Evolutionary conservation across 2,888 invertebrate genomes (phyloP).

Genomic region (Prenolepis imparis): DNA sequence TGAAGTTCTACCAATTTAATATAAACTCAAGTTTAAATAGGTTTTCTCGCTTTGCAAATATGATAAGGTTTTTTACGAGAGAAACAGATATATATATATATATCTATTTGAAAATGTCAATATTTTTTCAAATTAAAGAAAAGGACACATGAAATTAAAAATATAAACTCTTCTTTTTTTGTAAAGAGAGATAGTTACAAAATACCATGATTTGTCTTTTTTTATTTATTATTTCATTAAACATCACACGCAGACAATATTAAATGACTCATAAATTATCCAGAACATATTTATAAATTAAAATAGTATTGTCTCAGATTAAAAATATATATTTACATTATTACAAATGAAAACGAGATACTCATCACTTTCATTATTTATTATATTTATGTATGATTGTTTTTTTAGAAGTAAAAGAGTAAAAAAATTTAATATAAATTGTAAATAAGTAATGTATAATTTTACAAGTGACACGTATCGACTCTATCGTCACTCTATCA

Average conservation of each 20-base stretch:
- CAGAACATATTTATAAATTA: neutral
- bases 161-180: too few relatives aligned
- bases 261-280: neutral
- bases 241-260: neutral
- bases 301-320: neutral
- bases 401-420: neutral
- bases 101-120: neutral
- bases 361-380: neutral
- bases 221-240: neutral
- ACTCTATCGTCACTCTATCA: neutral
- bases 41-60: neutral
- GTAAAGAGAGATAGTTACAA: neutral
- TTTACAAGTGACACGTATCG: neutral
- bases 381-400: neutral
- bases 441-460: neutral
- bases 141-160: neutral
- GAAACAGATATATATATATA: neutral
- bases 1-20: neutral
- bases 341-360: neutral
- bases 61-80: neutral
- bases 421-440: neutral
- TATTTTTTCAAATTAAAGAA: too few relatives aligned
- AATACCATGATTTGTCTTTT: neutral
- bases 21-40: neutral
- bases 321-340: neutral